A percentile compares a stretch with the other conserved stretches of the same genome.
Conservation (phyloP, 2,797 vertebrate species). For the Chiroxiphia lanceolata region DNA sequence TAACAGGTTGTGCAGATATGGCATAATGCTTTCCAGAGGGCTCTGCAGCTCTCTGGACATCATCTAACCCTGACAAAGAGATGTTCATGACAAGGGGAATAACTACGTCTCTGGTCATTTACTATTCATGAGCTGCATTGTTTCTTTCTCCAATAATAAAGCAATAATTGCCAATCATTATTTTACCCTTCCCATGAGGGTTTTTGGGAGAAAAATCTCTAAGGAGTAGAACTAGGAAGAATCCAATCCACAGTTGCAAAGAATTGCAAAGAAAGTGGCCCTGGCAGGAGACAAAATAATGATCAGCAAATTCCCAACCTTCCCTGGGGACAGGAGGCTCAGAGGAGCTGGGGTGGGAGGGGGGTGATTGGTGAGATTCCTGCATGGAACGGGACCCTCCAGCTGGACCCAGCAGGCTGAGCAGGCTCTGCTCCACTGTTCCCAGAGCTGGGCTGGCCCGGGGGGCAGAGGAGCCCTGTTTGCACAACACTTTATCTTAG, state of each 20-base stretch:
- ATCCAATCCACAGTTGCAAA: neutral
- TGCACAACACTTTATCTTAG: neutral
- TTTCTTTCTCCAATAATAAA: neutral
- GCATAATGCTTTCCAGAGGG: neutral
- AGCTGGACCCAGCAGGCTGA: neutral
- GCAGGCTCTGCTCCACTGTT: neutral
- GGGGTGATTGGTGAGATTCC: neutral
- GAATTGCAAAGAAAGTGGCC: neutral
- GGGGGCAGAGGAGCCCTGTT: neutral
- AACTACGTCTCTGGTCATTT: neutral
- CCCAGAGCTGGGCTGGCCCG: neutral
- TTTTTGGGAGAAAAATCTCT: neutral
- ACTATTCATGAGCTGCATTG: neutral
- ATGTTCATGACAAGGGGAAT: fast-evolving
- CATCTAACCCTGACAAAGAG: neutral
- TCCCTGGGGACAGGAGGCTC: fast-evolving
- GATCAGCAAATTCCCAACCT: neutral
- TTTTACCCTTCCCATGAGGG: neutral
- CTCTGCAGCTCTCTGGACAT: neutral
- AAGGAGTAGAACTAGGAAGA: neutral
- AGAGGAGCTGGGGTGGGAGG: neutral
- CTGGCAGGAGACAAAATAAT: neutral
- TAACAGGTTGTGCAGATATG: fast-evolving
- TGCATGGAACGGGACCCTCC: fast-evolving
- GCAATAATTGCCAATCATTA: neutral